phyloP scores from a whole-genome alignment of 2,888 invertebrate genomes.

The Leptopterna dolabrata region DNA sequence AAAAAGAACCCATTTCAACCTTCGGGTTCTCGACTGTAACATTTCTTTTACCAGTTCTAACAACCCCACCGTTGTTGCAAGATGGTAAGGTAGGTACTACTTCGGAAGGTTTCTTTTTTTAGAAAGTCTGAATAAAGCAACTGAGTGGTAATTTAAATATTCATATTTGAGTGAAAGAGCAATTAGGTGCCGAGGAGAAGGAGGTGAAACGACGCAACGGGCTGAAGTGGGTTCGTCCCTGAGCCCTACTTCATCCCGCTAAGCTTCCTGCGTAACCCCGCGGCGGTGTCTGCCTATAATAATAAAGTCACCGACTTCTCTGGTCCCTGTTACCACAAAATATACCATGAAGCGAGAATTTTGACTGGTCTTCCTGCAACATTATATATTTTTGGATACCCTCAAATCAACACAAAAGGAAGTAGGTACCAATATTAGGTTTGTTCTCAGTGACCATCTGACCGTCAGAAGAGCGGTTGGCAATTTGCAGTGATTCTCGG shows the following conservation, averaged over 20 bases:
- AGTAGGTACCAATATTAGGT: too few relatives aligned
- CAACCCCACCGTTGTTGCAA: background rate
- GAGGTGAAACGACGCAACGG: background rate
- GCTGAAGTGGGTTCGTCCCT: background rate
- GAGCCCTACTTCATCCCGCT: background rate
- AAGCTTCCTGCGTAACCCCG: background rate
- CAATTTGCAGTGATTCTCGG: too few relatives aligned
- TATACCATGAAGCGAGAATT: too few relatives aligned
- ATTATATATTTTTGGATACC: too few relatives aligned
- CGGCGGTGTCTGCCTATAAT: background rate
- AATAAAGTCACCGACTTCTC: background rate
- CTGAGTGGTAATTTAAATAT: slow-evolving; percentile 34
- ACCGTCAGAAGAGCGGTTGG: too few relatives aligned
- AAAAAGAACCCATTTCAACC: background rate
- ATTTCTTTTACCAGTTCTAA: background rate
- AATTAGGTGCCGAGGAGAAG: background rate
- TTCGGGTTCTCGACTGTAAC: background rate
- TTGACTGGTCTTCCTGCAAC: background rate
- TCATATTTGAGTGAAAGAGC: slow-evolving; percentile 38
- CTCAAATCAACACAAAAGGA: too few relatives aligned
- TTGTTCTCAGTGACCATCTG: too few relatives aligned
- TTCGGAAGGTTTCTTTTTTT: too few relatives aligned
- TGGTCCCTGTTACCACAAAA: background rate
- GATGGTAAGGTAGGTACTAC: background rate
- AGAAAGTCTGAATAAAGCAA: background rate